Evolutionary conservation across 2,113 vertebrate species (phyloP), one percentile per base, ranked within the genome.

Genomic region (Xerus inauris): DNA sequence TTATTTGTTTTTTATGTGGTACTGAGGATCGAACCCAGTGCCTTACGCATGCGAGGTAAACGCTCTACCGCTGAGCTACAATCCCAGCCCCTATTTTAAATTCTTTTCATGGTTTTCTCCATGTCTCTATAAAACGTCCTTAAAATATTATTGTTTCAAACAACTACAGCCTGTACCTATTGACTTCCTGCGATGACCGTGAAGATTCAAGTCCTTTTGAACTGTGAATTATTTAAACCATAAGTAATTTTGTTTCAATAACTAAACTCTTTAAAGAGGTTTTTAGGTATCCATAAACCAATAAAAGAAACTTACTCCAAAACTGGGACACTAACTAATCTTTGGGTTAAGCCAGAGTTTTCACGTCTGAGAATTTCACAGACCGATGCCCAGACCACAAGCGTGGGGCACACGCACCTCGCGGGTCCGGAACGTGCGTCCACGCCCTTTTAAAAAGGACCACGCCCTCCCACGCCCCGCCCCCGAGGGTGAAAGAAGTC

Each of bases 371-470:
- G 47, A 86, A 62, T 89, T 79, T 75, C 57, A 26, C 19, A 47
- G n/a, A 30, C 30, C 0, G 11, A 32, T 0, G 0, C 0, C 19
- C 10, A 19, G 11, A 6, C 2, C 1, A 8, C 8, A 30, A n/a
- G 1, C 10, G 0, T 1, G 0, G 38, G 32, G 20, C 13, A 51
- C 20, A 12, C 54, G 6, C 73, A 13, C 40, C 71, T 4, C 22
- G 0, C n/a, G 0, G 1, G n/a, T 7, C 17, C 6, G 1, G 9
- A 49, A 30, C 5, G 35, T 8, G 54, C 86, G 3, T 12, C 19
- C 79, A 49, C 69, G 92, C 94, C 95, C 90, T 47, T 96, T 93
- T 94, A 94, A 96, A 59, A 51, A 77, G 17, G 22, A 67, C 77
- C 11, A 28, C 26, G 69, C 38, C 87, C 59, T 17, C n/a, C 59